phyloP scores from a whole-genome alignment of 1,140 invertebrate genomes.

The Macrosteles quadrilineatus region DNA sequence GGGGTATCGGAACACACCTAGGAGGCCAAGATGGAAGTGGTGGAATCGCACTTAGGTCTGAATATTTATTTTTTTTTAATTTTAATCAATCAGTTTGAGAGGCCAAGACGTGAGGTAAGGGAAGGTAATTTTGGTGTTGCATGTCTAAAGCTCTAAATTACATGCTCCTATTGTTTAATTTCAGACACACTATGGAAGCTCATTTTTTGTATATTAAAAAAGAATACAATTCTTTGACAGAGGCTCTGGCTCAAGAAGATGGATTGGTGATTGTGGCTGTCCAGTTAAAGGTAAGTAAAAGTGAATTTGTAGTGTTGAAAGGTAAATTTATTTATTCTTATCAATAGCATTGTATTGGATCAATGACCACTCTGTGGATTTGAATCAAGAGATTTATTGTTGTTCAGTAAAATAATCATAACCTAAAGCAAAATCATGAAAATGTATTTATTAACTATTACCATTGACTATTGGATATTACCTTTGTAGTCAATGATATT shows the following conservation, averaged over 20 bases:
- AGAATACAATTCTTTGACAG: not conserved
- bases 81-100: too few species aligned
- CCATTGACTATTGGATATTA: not conserved
- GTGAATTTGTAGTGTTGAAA: not conserved
- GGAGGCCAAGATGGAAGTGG: too few species aligned
- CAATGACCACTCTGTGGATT: not conserved
- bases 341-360: not conserved
- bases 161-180: too few species aligned
- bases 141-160: too few species aligned
- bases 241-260: not conserved
- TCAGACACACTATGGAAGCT: constrained; percentile 3
- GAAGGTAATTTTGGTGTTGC: not conserved
- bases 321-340: not conserved
- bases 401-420: not conserved
- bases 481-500: too few species aligned
- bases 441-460: not conserved
- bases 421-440: not conserved
- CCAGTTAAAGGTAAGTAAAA: not conserved
- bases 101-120: too few species aligned
- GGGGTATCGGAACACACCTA: too few species aligned
- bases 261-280: not conserved
- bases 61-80: too few species aligned
- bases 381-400: not conserved
- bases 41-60: too few species aligned
- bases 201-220: constrained; percentile 15